Percentiles rank a stretch among this genome's conserved stretches.
Conservation (phyloP, 64 coral and sea anemone genomes). For the Exaiptasia diaphana region DNA sequence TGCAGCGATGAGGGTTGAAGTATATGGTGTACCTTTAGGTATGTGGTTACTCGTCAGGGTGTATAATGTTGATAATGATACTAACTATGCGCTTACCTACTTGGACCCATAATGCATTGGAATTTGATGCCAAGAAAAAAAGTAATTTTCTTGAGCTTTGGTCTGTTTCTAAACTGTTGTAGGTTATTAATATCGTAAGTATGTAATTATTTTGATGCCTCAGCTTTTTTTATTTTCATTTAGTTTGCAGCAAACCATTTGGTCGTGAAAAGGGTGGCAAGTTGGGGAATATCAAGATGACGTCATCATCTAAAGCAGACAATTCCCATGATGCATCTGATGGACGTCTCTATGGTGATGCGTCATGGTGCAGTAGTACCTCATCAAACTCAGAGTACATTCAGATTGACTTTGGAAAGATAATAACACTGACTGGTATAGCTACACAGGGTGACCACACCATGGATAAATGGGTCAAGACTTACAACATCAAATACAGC, state of each 20-base stretch:
- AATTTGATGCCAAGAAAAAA: too few relatives aligned
- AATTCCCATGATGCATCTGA: neutral
- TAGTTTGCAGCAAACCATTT: neutral
- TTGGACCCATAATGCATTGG: too few relatives aligned
- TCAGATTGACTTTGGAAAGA: neutral
- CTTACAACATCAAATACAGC: slow-evolving; percentile 20
- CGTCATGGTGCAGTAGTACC: neutral
- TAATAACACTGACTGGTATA: slow-evolving; percentile 28
- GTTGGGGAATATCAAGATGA: neutral
- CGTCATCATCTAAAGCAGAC: slow-evolving; percentile 2
- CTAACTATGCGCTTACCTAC: too few relatives aligned
- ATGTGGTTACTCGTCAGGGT: too few relatives aligned
- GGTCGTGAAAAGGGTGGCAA: neutral
- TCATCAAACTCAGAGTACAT: neutral
- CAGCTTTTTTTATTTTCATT: neutral
- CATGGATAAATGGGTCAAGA: slow-evolving; percentile 36
- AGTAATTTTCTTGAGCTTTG: too few relatives aligned
- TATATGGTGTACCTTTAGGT: too few relatives aligned
- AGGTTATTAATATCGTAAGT: too few relatives aligned
- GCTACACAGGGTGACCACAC: slow-evolving; percentile 48
- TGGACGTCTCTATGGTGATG: slow-evolving; percentile 5
- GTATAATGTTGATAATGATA: too few relatives aligned
- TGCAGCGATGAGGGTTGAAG: too few relatives aligned
- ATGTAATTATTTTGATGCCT: neutral
- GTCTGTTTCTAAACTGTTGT: neutral